phyloP scores from a whole-genome alignment of 2,888 invertebrate genomes.

The Drosophila quinaria region DNA sequence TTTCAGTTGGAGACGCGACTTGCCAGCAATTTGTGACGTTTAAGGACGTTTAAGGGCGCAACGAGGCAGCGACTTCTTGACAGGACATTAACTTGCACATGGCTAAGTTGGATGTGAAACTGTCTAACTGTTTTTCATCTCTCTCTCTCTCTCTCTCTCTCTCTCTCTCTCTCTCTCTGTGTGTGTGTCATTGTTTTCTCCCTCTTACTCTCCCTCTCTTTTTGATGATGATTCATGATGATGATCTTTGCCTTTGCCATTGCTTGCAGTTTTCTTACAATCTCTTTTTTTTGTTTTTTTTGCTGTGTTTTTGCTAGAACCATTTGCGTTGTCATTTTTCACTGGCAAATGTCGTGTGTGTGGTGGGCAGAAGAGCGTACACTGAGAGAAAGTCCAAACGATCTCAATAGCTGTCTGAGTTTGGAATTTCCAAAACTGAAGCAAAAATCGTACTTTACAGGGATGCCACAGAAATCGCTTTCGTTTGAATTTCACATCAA shows the following conservation, averaged over 20 bases:
- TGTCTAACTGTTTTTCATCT: conserved; percentile 64
- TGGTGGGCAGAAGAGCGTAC: too few species aligned
- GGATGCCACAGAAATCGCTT: too few species aligned
- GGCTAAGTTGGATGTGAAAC: conserved; percentile 60
- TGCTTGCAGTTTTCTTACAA: conserved; percentile 63
- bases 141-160: too few species aligned
- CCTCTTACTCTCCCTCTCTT: conserved; percentile 42
- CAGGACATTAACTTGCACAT: conserved; percentile 79
- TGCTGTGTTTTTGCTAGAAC: conserved; percentile 32
- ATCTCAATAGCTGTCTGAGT: too few species aligned
- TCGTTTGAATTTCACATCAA: too few species aligned
- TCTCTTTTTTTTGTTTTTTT: not conserved
- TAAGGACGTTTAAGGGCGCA: conserved; percentile 78
- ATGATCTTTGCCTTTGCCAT: conserved; percentile 71
- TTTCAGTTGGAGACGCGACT: conserved; percentile 20
- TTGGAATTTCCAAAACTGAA: too few species aligned
- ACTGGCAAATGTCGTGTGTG: conserved; percentile 46
- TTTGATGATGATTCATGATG: conserved; percentile 79
- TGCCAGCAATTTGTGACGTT: conserved; percentile 76
- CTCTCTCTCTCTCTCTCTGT: conserved; percentile 22
- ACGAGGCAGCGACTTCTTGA: conserved; percentile 82
- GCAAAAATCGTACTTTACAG: too few species aligned
- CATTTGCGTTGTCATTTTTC: conserved; percentile 78
- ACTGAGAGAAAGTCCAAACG: too few species aligned
- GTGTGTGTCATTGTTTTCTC: conserved; percentile 34